Conservation (phyloP, 2,888 invertebrate genomes). For the Melitaea athalia region DNA sequence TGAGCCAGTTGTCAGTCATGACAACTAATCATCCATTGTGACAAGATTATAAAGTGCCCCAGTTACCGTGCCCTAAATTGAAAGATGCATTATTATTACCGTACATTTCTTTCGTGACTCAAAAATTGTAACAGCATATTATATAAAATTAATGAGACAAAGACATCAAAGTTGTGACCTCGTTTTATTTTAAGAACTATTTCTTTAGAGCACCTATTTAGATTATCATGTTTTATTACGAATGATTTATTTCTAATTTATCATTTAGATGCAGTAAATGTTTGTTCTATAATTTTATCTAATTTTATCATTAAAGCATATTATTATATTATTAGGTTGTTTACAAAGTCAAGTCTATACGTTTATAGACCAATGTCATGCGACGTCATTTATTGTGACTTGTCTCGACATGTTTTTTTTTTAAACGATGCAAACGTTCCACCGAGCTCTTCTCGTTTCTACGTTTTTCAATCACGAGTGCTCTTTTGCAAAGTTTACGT, state of each 20-base stretch:
- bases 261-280: not conserved
- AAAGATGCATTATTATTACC: too few relatives aligned
- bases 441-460: not conserved
- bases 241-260: not conserved
- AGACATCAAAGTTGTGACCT: conserved; percentile 11
- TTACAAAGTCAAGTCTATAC: not conserved
- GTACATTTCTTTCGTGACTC: too few relatives aligned
- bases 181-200: conserved; percentile 4
- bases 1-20: too few relatives aligned
- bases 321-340: not conserved
- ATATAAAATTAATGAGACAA: not conserved
- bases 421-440: not conserved
- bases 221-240: not conserved
- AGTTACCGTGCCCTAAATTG: too few relatives aligned
- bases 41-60: too few relatives aligned
- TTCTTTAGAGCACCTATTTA: not conserved
- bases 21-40: too few relatives aligned
- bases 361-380: not conserved
- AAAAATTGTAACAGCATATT: too few relatives aligned
- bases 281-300: not conserved
- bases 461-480: not conserved
- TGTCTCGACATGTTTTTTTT: not conserved
- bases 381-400: not conserved
- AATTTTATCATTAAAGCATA: not conserved
- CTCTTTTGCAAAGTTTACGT: conserved; percentile 13